phyloP scores from a whole-genome alignment of 2,113 vertebrate genomes.

The Lagopus muta region DNA sequence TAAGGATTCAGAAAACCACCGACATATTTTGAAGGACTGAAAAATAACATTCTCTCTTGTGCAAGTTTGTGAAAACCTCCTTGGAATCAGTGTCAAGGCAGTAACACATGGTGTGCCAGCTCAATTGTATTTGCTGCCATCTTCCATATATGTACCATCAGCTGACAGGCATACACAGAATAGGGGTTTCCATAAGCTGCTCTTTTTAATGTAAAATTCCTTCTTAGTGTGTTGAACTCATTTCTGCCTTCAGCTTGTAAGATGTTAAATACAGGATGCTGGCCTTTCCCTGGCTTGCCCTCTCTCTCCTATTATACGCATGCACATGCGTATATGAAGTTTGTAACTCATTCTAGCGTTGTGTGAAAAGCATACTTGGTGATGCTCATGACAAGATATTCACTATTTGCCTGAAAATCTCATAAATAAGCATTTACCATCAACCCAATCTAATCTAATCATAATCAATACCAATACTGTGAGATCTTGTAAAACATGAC shows the following conservation, averaged over 20 bases:
- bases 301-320: not conserved
- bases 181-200: not conserved
- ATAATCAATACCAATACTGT: constrained; percentile 59
- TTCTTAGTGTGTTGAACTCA: not conserved
- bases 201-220: constrained; percentile 33
- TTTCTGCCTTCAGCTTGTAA: constrained; percentile 36
- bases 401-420: constrained; percentile 30
- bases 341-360: not conserved
- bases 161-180: not conserved
- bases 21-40: not conserved
- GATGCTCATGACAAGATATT: not conserved
- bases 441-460: constrained; percentile 59
- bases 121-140: not conserved
- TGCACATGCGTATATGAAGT: not conserved
- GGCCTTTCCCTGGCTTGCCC: not conserved
- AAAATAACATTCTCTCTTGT: not conserved
- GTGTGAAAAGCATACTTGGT: not conserved
- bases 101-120: not conserved
- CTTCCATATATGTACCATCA: not conserved
- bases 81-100: not conserved
- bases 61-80: not conserved
- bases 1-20: not conserved
- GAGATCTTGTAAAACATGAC: constrained; percentile 68
- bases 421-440: constrained; percentile 50
- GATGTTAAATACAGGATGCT: not conserved